phyloP scores from a whole-genome alignment of 2,113 vertebrate genomes.

The Gymnarchus niloticus region DNA sequence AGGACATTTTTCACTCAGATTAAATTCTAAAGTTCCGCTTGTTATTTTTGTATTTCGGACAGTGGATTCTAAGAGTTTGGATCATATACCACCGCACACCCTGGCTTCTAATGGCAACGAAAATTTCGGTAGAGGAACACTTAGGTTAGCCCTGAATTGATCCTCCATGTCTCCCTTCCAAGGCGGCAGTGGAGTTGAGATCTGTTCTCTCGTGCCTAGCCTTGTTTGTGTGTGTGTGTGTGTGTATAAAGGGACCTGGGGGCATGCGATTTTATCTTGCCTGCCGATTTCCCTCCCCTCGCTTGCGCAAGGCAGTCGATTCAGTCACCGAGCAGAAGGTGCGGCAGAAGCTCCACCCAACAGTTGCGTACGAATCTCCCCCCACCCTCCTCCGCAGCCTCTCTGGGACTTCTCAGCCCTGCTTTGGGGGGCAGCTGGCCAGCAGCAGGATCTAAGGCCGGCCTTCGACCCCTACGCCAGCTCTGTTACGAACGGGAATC shows the following conservation, averaged over 20 bases:
- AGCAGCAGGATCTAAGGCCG: no score
- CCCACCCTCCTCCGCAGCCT: neutral
- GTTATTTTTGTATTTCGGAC: neutral
- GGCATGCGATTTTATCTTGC: neutral
- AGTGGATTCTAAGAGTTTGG: neutral
- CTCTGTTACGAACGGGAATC: neutral
- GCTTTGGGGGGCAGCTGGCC: neutral
- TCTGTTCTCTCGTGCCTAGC: neutral
- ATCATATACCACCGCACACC: neutral
- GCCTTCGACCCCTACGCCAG: neutral
- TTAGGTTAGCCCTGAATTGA: no score
- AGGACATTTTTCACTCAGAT: neutral
- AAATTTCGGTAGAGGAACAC: neutral
- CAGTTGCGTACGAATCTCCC: neutral
- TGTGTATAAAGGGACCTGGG: neutral
- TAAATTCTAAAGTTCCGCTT: neutral
- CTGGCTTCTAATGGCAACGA: neutral
- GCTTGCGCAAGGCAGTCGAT: neutral
- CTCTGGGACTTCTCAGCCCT: neutral
- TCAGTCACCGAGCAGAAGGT: neutral
- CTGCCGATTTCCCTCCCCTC: neutral
- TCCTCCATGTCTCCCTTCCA: neutral
- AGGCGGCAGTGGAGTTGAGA: neutral
- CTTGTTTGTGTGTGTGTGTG: neutral
- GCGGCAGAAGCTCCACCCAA: constrained; percentile 5